A percentile compares a stretch with the other conserved stretches of the same genome.
Evolutionary conservation across 2,888 invertebrate species (phyloP).

Genomic region (Diogma glabrata): DNA sequence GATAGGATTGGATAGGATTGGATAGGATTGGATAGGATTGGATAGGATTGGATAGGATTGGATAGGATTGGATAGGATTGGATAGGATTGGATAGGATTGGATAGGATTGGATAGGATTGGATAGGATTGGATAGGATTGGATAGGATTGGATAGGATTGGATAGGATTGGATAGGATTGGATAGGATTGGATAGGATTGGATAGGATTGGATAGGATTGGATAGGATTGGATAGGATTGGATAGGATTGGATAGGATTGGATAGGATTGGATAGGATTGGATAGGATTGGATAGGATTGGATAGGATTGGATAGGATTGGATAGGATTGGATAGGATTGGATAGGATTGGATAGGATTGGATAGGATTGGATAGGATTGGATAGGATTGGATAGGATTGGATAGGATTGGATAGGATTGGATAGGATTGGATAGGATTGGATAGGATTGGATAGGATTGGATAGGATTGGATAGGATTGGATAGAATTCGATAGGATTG

Average conservation of each 20-base stretch:
- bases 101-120: neutral
- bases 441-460: neutral
- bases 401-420: neutral
- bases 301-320: neutral
- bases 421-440: neutral
- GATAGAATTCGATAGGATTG: neutral
- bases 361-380: neutral
- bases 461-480: neutral
- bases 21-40: neutral
- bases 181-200: neutral
- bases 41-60: neutral
- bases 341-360: neutral
- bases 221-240: neutral
- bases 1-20: neutral
- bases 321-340: neutral
- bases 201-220: neutral
- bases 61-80: neutral
- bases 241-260: neutral
- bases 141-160: neutral
- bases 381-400: neutral
- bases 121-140: neutral
- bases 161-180: neutral
- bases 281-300: neutral
- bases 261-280: neutral
- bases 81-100: neutral